Evolutionary conservation across 2,113 vertebrate genomes (phyloP).

Genomic region (Austrofundulus limnaeus): DNA sequence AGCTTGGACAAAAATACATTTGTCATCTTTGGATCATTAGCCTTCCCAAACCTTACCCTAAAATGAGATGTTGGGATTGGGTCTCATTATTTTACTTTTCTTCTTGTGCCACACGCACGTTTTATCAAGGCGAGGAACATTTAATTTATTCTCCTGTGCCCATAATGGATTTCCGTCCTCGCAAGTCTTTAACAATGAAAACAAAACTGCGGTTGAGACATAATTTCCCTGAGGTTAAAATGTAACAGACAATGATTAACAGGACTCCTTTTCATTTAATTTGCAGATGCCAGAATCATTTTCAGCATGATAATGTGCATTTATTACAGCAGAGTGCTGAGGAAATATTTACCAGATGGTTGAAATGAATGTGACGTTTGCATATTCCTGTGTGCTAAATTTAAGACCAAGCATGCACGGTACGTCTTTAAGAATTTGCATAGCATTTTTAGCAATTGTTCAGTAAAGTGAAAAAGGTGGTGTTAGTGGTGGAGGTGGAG

Average conservation of each 20-base stretch:
- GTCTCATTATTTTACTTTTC: constrained; percentile 22
- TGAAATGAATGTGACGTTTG: constrained; percentile 30
- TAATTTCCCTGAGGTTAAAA: constrained; percentile 46
- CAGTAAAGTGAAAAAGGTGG: constrained; percentile 53
- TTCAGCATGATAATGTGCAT: constrained; percentile 29
- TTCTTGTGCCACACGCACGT: constrained; percentile 10
- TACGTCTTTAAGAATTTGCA: constrained; percentile 31
- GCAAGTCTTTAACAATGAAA: constrained; percentile 37
- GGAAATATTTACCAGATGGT: constrained; percentile 4
- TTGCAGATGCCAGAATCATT: constrained; percentile 41
- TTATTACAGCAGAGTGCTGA: constrained; percentile 4
- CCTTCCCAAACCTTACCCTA: constrained; percentile 16
- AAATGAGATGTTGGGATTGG: constrained; percentile 29
- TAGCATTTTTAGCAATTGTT: constrained; percentile 37
- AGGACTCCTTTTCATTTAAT: constrained; percentile 44
- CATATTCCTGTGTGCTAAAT: constrained; percentile 27
- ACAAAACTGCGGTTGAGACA: constrained; percentile 27
- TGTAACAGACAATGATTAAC: constrained; percentile 36
- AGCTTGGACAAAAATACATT: constrained; percentile 39
- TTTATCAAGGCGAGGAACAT: constrained; percentile 32
- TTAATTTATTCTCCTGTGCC: constrained; percentile 25
- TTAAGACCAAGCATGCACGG: constrained; percentile 29
- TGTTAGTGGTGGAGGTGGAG: too few relatives aligned
- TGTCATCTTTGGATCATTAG: constrained; percentile 48
- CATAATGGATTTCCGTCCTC: constrained; percentile 31